These are phyloP conservation scores for Aphrocallistes beatrix DNA, from an alignment of 37 sponge, comb jelly and placozoan genomes.

Conservation along the genomic window DNA sequence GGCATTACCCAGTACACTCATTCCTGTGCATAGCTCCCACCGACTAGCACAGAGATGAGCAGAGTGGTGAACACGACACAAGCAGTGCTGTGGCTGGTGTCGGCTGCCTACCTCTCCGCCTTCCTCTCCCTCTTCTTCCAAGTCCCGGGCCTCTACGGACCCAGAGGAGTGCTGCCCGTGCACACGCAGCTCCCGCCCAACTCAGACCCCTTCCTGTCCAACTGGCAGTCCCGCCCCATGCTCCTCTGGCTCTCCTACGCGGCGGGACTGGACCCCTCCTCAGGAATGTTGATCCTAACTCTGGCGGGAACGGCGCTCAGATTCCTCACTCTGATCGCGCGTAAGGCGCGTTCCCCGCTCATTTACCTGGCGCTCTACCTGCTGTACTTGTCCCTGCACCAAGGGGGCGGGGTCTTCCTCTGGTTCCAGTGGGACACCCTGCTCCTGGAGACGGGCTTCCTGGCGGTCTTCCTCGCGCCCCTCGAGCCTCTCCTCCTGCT, in stretches of 20 bases:
- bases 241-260: neutral
- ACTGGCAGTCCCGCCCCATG: neutral
- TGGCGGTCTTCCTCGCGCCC: slow-evolving; percentile 72
- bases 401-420: slow-evolving; percentile 84
- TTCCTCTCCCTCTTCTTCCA: slow-evolving; percentile 7
- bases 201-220: neutral
- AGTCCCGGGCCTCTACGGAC: slow-evolving; percentile 59
- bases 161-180: slow-evolving; percentile 51
- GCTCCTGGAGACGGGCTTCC: slow-evolving; percentile 76
- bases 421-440: slow-evolving; percentile 98
- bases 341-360: slow-evolving; percentile 24
- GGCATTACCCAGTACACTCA: too few species aligned
- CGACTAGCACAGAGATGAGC: too few species aligned
- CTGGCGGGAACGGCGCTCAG: slow-evolving; percentile 37
- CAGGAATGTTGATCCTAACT: slow-evolving; percentile 55
- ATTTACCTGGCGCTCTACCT: slow-evolving; percentile 42
- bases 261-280: neutral
- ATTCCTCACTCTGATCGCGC: slow-evolving; percentile 27
- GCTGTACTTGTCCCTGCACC: slow-evolving; percentile 56
- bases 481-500: slow-evolving; percentile 21
- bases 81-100: neutral
- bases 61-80: neutral
- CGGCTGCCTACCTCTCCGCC: neutral
- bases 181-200: slow-evolving; percentile 27
- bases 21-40: too few species aligned